Evolutionary conservation across 2,113 vertebrate species (phyloP), one percentile per base, ranked within the genome.

Genomic region (Myiagra hebetior): DNA sequence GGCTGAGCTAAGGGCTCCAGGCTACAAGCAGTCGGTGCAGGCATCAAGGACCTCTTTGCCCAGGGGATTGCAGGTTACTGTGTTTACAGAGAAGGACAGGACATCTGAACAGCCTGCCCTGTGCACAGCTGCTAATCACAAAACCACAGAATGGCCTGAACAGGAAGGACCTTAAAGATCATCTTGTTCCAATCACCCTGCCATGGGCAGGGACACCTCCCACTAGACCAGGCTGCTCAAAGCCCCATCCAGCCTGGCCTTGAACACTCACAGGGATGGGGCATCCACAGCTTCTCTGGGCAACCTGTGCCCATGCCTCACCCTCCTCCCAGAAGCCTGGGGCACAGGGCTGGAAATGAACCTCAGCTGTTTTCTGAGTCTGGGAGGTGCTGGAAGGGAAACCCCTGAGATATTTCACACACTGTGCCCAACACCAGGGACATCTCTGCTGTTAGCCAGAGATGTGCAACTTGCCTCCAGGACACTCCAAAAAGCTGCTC

Each of bases 1-100:
- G 4, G 4, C 47, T 87, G 24, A 85, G 31, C 52, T 46, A 26
- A 75, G 37, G 7, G 2, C 22, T 81, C 5, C 42, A 70, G 64
- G 42, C n/a, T 62, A 26, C 8, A 42, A 30, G 42, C 9, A 67
- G 31, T 7, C 0, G 0, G 14, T n/a, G n/a, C 11, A 52, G 35
- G 16, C 47, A 85, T 22, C 11, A 42, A 70, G 33, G 18, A 65
- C 7, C 10, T 75, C 22, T 46, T 46, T 65, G 31, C 20, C n/a
- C 37, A 35, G 10, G 1, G 4, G 21, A 9, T 39, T 12, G 3
- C 23, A 69, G 33, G 9, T 33, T 60, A 39, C 17, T 39, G 28
- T 5, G 22, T 3, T 42, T 49, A 49, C 23, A 18, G 28, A 13
- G 41, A 39, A 85, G 24, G 21, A 60, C 23, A 52, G 65, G 28